Conservation (phyloP, 2,888 invertebrate species). For the Morpho helenor region DNA sequence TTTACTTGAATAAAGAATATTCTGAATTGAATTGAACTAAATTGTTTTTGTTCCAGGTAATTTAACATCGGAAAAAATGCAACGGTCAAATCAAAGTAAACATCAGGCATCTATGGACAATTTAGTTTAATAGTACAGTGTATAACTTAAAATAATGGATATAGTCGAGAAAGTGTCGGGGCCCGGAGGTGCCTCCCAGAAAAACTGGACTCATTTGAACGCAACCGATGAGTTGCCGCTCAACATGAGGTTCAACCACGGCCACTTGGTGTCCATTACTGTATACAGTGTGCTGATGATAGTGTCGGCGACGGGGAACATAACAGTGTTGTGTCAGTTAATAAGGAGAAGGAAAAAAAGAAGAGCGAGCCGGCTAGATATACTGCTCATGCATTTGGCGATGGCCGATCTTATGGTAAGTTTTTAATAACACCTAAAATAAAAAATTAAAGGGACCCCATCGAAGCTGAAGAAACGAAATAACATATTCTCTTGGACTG, state of each 20-base stretch:
- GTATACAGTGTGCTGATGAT: constrained; percentile 92
- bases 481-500: too few relatives aligned
- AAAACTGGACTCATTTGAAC: constrained; percentile 66
- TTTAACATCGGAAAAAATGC: too few relatives aligned
- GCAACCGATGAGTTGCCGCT: constrained; percentile 73
- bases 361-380: constrained; percentile 87
- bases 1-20: too few relatives aligned
- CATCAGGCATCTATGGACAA: not conserved
- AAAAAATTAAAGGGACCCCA: too few relatives aligned
- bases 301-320: constrained; percentile 92
- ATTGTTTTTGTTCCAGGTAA: too few relatives aligned
- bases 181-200: constrained; percentile 69
- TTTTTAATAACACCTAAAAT: not conserved
- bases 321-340: constrained; percentile 86
- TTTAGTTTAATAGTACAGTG: not conserved
- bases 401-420: constrained; percentile 92
- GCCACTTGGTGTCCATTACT: constrained; percentile 89
- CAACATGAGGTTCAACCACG: constrained; percentile 92
- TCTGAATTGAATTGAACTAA: too few relatives aligned
- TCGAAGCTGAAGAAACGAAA: too few relatives aligned
- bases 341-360: constrained; percentile 81
- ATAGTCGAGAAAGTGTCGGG: constrained; percentile 69
- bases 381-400: constrained; percentile 91
- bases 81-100: not conserved
- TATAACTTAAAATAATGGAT: constrained; percentile 38